phyloP scores from a whole-genome alignment of 2,113 vertebrate genomes.

The Otolemur garnettii region DNA sequence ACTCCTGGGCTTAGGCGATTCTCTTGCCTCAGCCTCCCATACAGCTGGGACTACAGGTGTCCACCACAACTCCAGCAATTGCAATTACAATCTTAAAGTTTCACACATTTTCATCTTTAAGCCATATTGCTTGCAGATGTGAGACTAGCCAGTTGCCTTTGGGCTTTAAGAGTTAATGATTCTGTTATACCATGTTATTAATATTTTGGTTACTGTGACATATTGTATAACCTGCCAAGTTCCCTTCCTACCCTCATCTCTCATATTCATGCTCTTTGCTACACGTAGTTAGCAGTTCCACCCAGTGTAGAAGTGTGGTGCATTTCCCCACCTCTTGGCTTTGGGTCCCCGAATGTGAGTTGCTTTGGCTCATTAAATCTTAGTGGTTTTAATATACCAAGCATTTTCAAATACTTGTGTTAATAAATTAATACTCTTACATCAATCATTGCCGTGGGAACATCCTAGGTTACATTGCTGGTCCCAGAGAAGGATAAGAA shows the following conservation, averaged over 20 bases:
- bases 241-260: not conserved
- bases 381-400: not conserved
- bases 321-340: not conserved
- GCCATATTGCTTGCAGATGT: not conserved
- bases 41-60: too few relatives aligned
- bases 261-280: not conserved
- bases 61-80: too few relatives aligned
- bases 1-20: too few relatives aligned
- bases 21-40: too few relatives aligned
- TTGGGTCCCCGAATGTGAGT: not conserved
- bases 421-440: not conserved
- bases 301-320: not conserved
- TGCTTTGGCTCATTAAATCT: not conserved
- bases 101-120: not conserved
- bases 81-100: not conserved
- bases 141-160: not conserved
- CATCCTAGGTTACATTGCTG: not conserved
- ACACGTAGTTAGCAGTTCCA: not conserved
- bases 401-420: not conserved
- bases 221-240: not conserved
- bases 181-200: not conserved
- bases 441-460: not conserved
- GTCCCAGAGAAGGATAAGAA: not conserved
- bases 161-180: not conserved
- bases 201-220: not conserved